These are phyloP conservation scores for Sylvia atricapilla DNA, from an alignment of 2,113 vertebrate species.

Conservation along the genomic window DNA sequence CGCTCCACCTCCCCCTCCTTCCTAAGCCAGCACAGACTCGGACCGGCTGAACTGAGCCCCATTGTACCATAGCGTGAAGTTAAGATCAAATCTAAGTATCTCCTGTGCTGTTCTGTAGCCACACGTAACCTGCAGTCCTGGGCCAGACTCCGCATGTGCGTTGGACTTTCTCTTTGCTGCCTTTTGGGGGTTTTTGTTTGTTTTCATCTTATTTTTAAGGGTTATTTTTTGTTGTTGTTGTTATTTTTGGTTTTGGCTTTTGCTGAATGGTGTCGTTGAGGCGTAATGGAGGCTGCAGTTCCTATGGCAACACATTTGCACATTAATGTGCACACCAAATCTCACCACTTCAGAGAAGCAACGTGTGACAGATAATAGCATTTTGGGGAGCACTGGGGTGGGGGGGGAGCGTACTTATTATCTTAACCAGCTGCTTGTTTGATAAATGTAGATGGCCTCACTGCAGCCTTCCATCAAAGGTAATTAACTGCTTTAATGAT, in stretches of 20 bases:
- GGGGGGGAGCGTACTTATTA: background rate
- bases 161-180: conserved; percentile 79
- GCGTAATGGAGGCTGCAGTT: conserved; percentile 69
- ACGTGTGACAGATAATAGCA: conserved; percentile 33
- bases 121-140: conserved; percentile 78
- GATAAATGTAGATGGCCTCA: conserved; percentile 54
- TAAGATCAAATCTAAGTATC: conserved; percentile 43
- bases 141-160: conserved; percentile 81
- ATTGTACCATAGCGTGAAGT: conserved; percentile 63
- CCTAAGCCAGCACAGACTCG: conserved; percentile 81
- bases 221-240: background rate
- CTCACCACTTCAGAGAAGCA: conserved; percentile 50
- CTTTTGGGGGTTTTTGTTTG: conserved; percentile 65
- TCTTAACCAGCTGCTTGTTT: conserved; percentile 61
- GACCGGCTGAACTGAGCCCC: conserved; percentile 68
- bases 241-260: conserved; percentile 68
- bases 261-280: conserved; percentile 76
- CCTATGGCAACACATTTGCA: conserved; percentile 71
- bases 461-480: conserved; percentile 60
- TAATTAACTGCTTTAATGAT: conserved; percentile 79
- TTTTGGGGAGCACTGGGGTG: background rate
- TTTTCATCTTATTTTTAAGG: background rate
- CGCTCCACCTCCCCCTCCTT: conserved; percentile 67
- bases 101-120: conserved; percentile 68
- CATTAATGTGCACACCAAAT: conserved; percentile 57